A percentile compares a stretch with the other conserved stretches of the same genome.
These are phyloP conservation scores for Thymelicus acteon DNA, from an alignment of 2,888 invertebrate genomes.

Conservation along the genomic window DNA sequence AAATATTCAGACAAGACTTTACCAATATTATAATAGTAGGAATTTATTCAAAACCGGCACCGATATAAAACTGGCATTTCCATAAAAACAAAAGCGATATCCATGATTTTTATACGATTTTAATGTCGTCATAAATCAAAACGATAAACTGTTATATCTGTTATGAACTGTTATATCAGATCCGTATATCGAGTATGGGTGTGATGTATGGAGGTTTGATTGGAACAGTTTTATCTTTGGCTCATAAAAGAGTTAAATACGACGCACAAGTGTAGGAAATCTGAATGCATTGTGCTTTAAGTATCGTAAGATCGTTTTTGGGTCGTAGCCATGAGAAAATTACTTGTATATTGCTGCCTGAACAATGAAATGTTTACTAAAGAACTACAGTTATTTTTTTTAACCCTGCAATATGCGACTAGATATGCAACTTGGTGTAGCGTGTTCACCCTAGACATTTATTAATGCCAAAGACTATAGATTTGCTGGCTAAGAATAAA, in stretches of 20 bases:
- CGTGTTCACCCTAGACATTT: too few relatives aligned
- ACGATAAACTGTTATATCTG: conserved; percentile 54
- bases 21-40: background rate
- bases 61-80: conserved; percentile 63
- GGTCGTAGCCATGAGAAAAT: background rate
- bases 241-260: conserved; percentile 13
- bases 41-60: conserved; percentile 41
- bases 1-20: conserved; percentile 1
- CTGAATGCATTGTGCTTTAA: background rate
- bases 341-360: too few relatives aligned
- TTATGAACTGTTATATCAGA: conserved; percentile 51
- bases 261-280: conserved; percentile 6
- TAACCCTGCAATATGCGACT: too few relatives aligned
- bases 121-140: conserved; percentile 71
- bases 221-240: conserved; percentile 36
- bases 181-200: conserved; percentile 45
- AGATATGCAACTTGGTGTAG: too few relatives aligned
- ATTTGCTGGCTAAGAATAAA: too few relatives aligned
- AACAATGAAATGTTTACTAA: too few relatives aligned
- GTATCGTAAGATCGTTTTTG: background rate
- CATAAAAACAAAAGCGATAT: conserved; percentile 59
- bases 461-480: too few relatives aligned
- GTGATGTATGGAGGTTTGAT: conserved; percentile 59
- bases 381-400: too few relatives aligned
- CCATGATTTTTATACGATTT: conserved; percentile 67